phyloP scores from a whole-genome alignment of 2,113 vertebrate genomes.

The Antechinus stuartii region DNA sequence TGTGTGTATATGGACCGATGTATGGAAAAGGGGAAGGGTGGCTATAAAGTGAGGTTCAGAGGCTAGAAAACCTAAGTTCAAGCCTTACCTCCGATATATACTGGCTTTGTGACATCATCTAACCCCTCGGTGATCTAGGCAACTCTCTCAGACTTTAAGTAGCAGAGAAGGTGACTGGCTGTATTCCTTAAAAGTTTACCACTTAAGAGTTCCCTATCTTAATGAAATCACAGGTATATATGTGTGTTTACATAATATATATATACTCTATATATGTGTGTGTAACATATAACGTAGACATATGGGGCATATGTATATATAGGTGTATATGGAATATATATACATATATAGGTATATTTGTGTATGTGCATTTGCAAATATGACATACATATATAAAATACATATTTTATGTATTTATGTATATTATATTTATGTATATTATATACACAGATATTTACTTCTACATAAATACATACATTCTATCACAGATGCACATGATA shows the following conservation, averaged over 20 bases:
- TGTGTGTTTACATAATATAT: not conserved
- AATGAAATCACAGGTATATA: not conserved
- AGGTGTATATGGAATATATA: not conserved
- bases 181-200: not conserved
- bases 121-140: not conserved
- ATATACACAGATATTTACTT: not conserved
- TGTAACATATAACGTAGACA: too few species aligned
- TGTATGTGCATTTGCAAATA: not conserved
- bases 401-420: not conserved
- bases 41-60: not conserved
- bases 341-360: accelerated
- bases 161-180: not conserved
- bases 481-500: not conserved
- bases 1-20: not conserved
- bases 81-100: not conserved
- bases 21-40: not conserved
- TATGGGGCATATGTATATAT: too few species aligned
- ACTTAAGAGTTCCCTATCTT: not conserved
- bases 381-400: not conserved
- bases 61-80: not conserved
- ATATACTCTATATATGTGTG: too few species aligned
- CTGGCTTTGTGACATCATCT: not conserved
- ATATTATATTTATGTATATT: not conserved
- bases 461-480: not conserved
- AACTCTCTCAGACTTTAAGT: not conserved